Base-by-base conservation (phyloP, 2,888 invertebrate genomes). In the Synergus itoensis region DNA sequence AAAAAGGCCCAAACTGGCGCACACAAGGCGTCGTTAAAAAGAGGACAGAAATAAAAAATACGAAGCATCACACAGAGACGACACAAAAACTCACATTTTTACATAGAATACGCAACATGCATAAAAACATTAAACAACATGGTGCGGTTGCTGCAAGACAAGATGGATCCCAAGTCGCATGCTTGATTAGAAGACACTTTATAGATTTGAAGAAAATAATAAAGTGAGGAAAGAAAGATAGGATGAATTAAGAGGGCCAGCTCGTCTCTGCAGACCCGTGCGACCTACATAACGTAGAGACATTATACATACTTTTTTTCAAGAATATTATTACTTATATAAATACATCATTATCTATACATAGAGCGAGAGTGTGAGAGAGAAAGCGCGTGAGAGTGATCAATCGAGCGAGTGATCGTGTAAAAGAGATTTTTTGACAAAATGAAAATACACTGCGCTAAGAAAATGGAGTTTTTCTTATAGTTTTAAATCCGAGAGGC, bases 281-380 rank as follows among this genome's bases (percentile, higher is more conserved):
- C 87, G 80, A 77, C 81, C 67, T 53, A 36, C 48, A 69, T 84
- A 88, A 86, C 81, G 86, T 88, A 88, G 86, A 85, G 86, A 88
- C 87, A 88, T 89, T 88, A 90, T 88, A 87, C 85, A 88, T 87
- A 88, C 86, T 84, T 86, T 84, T 85, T 87, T 86, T 84, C 88
- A 88, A 89, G 86, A 90, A 89, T 89, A 90, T 89, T 88, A 89
- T 90, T 89, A 89, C 87, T 90, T 88, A 89, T 88, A 89, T 88
- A 89, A 88, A 89, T 88, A 89, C 88, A 87, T 89, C 86, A 89
- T 87, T 89, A 87, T 86, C 86, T 87, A 85, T 86, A 86, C 78
- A 86, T 83, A 85, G 75, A 83, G 79, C 83, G 79, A 82, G 69
- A 81, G 77, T 76, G 76, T 80, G 79, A 69, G 80, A 81, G 83